These are phyloP conservation scores for Oedothorax gibbosus DNA, from an alignment of 1,140 invertebrate genomes.

Conservation along the genomic window DNA sequence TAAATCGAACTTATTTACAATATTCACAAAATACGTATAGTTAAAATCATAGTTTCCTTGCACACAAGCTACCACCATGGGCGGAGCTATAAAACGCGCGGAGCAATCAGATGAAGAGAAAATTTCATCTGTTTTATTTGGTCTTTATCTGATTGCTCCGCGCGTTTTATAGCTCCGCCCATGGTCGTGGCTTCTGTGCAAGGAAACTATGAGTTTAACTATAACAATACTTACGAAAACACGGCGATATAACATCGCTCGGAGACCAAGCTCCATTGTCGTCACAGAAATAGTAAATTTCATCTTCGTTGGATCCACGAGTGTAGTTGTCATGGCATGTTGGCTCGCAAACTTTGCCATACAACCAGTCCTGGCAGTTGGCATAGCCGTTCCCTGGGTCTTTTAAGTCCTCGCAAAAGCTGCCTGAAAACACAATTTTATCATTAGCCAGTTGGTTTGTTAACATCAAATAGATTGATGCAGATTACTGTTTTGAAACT, in stretches of 20 bases:
- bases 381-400: slow-evolving; percentile 23
- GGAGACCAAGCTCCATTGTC: slow-evolving; percentile 14
- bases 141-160: too few species aligned
- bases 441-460: too few species aligned
- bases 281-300: slow-evolving; percentile 18
- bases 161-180: too few species aligned
- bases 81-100: too few species aligned
- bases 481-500: neutral
- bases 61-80: too few species aligned
- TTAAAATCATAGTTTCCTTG: too few species aligned
- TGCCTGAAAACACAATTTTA: neutral
- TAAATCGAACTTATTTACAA: too few species aligned
- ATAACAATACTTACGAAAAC: slow-evolving; percentile 15
- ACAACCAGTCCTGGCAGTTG: slow-evolving; percentile 35
- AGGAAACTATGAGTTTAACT: too few species aligned
- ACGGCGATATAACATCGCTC: neutral
- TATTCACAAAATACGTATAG: too few species aligned
- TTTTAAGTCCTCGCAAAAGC: slow-evolving; percentile 24
- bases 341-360: slow-evolving; percentile 27
- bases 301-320: neutral
- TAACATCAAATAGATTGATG: neutral
- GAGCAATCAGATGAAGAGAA: too few species aligned
- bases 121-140: too few species aligned
- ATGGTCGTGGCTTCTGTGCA: too few species aligned
- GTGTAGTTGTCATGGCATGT: neutral